Conservation (phyloP, 23 tunicate species). For the Ciona savignyi region DNA sequence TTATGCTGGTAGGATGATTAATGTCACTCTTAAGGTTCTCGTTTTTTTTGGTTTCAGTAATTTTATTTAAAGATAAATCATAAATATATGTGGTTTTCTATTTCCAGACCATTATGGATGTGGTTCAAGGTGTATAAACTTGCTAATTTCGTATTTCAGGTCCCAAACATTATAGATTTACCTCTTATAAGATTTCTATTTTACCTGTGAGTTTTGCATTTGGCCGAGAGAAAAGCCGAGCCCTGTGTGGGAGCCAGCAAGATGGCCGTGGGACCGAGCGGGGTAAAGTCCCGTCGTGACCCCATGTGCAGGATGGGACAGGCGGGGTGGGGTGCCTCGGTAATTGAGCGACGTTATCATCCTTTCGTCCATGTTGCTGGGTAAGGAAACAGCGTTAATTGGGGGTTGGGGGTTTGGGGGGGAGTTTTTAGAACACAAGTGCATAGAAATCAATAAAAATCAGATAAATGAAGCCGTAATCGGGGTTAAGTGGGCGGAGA, state of each 20-base stretch:
- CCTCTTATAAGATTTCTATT: too few species aligned
- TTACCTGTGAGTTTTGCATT: slow-evolving; percentile 16
- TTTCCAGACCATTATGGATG: slow-evolving; percentile 11
- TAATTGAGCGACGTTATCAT: background rate
- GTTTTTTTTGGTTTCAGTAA: too few species aligned
- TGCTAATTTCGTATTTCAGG: too few species aligned
- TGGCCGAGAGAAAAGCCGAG: slow-evolving; percentile 32
- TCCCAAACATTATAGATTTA: too few species aligned
- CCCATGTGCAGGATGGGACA: slow-evolving; percentile 10
- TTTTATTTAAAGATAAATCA: too few species aligned
- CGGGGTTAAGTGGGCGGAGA: too few species aligned
- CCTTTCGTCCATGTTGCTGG: slow-evolving; percentile 6
- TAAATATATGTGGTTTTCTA: background rate
- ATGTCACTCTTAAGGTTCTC: too few species aligned
- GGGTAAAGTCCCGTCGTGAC: background rate
- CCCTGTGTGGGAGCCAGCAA: slow-evolving; percentile 23
- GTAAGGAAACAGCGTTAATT: background rate
- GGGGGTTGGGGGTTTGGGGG: background rate
- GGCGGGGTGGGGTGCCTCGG: slow-evolving; percentile 18
- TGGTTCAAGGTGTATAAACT: background rate
- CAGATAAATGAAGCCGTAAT: background rate
- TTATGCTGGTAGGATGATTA: too few species aligned
- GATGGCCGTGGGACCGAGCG: slow-evolving; percentile 6
- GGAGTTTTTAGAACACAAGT: background rate
- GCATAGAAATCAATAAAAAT: background rate